Evolutionary conservation across 2,888 invertebrate genomes (phyloP), one percentile per base, ranked within the genome.

Genomic region (Macropis europaea): DNA sequence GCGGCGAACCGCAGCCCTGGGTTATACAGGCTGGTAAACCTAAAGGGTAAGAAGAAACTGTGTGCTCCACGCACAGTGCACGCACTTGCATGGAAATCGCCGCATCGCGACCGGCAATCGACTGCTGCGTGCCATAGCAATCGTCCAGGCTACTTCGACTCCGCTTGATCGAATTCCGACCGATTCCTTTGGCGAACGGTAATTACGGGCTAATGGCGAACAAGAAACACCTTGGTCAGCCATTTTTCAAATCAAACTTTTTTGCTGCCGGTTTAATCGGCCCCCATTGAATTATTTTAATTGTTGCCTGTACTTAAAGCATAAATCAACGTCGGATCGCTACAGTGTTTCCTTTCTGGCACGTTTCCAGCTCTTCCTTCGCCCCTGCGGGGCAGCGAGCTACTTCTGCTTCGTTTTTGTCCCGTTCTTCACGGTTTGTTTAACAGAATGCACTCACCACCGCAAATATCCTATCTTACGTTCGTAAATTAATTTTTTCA

Each of bases 1-100:
- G 87, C 82, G 87, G 87, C 82, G 62, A 83, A 86, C 87, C 87
- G 84, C 88, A 87, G 76, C 73, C 62, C 60, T 56, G 38, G 66
- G 66, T 53, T 64, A 54, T 73, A 57, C 43, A 42, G 40, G 52
- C 45, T 60, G 59, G 28, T 52, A 60, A 45, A 70, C 73, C 76
- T 77, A 69, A 81, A 77, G 75, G 64, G 76, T 56, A 77, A 77
- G 75, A 75, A 69, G 72, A 80, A 75, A 77, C 64, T 50, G 15
- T 28, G 32, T n/a, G 13, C 11, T 28, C 22, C 66, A 26, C 40
- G 54, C 56, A 52, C 48, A 26, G 30, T 47, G 63, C 67, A 63
- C 56, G 70, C 68, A 68, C 63, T 77, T 36, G 79, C 71, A 64
- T 64, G 75, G 74, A 77, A 77, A 75, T 78, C 59, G 73, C 71